Base-by-base conservation (phyloP, 2,113 vertebrate species). In the Symphodus melops region DNA sequence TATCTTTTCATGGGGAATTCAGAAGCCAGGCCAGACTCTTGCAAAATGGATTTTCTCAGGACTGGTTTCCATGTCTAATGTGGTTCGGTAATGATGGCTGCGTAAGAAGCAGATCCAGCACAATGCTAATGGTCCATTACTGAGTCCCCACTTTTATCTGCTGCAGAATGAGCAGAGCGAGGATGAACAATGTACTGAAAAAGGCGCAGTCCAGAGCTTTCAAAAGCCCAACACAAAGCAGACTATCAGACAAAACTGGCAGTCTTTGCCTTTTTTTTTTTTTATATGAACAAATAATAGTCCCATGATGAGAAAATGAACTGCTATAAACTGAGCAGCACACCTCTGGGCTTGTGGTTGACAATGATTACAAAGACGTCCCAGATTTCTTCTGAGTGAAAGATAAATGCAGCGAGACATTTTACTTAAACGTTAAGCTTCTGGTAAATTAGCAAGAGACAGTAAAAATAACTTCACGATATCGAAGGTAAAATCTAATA, bases 121-220 rank as follows among this genome's bases (percentile, higher is more conserved):
- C 71, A 71, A 81, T 67, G 73, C 78, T 85, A 88, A 81, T 86
- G 83, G 86, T 58, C 83, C 70, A 84, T 91, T 88, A 86, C 70
- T 23, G 73, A 79, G 53, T 77, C 64, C 44, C 62, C 67, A 48
- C 82, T 83, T 88, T 78, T 63, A 87, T 87, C 77, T 65, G 60
- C 44, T 37, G 23, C 0, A 79, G 69, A 69, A 68, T 67, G 71
- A 76, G 19, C 41, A 4, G 25, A 79, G 41, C 11, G 1, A 37
- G 52, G 59, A 68, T 28, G 65, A 79, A 64, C 65, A 82, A 72
- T 63, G 19, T 25, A 39, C 37, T 72, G 36, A 25, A 52, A 77
- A 65, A 68, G 46, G 28, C 56, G 17, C 0, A 4, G 62, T 49
- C n/a, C 20, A 57, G 70, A 57, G 75, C 14, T 44, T 71, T 81